phyloP scores from a whole-genome alignment of 1,140 invertebrate genomes.

The Cotesia glomerata region DNA sequence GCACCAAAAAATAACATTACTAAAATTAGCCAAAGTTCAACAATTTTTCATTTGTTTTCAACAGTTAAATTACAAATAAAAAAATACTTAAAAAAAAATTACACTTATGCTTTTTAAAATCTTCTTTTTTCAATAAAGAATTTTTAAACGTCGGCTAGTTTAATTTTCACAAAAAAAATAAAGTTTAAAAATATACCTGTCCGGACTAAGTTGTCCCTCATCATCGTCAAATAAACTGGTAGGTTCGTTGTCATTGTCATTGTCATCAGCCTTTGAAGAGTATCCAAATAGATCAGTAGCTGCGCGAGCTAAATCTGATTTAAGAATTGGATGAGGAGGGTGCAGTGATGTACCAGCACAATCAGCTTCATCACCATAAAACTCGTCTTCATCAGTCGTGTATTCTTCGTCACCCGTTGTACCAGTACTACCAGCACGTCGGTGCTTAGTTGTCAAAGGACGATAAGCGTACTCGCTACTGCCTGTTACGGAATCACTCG shows the following conservation, averaged over 20 bases:
- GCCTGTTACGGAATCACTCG: conserved; percentile 47
- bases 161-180: not conserved
- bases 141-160: no score
- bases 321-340: conserved; percentile 50
- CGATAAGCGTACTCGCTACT: conserved; percentile 56
- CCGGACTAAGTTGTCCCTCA: conserved; percentile 45
- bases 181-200: conserved; percentile 36
- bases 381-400: conserved; percentile 65
- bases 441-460: conserved; percentile 59
- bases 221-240: conserved; percentile 58
- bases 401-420: conserved; percentile 67
- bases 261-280: conserved; percentile 32
- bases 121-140: no score
- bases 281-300: conserved; percentile 58
- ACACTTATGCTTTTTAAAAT: no score
- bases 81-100: no score
- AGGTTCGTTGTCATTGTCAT: conserved; percentile 48
- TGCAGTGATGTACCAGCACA: conserved; percentile 46
- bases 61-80: no score
- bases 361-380: conserved; percentile 62
- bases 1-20: no score
- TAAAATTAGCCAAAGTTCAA: no score
- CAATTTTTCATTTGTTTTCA: no score
- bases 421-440: conserved; percentile 63
- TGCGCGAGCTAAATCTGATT: conserved; percentile 54